Percentiles rank a stretch among this genome's conserved stretches.
Evolutionary conservation across 1,140 invertebrate genomes (phyloP).

Genomic region (Bombus cullumanus): DNA sequence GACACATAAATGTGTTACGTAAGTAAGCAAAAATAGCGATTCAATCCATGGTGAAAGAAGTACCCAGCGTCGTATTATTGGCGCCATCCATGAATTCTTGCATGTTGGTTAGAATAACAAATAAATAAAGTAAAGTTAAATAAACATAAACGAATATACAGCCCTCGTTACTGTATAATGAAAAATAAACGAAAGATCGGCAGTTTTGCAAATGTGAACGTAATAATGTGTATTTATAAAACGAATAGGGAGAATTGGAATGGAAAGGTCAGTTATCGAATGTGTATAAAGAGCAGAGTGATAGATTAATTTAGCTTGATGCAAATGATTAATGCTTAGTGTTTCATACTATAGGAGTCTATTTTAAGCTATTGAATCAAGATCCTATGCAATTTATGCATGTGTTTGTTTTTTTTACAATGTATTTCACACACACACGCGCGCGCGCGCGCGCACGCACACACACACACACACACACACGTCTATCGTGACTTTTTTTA

Average conservation of each 20-base stretch:
- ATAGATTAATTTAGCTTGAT: background rate
- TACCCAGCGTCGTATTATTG: background rate
- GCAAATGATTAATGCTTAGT: background rate
- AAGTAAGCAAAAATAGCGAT: background rate
- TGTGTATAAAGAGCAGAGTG: too few relatives aligned
- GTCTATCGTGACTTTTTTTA: background rate
- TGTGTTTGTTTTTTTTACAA: background rate
- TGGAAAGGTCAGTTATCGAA: background rate
- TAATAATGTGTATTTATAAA: conserved; percentile 4
- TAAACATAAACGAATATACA: background rate
- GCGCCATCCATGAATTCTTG: background rate
- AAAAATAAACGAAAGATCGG: conserved; percentile 3
- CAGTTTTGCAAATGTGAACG: background rate
- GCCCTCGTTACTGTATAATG: background rate
- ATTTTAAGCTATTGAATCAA: background rate
- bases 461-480: background rate
- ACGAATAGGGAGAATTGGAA: background rate
- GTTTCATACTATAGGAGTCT: too few relatives aligned
- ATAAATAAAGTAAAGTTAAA: background rate
- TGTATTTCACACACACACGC: background rate
- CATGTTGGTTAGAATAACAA: background rate
- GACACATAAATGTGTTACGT: background rate
- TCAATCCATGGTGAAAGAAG: background rate
- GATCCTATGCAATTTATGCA: background rate
- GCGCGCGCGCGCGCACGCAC: background rate